A percentile compares a stretch with the other conserved stretches of the same genome.
These are phyloP conservation scores for Tryphoninae sp. DNA, from an alignment of 2,888 invertebrate species.

Conservation along the genomic window DNA sequence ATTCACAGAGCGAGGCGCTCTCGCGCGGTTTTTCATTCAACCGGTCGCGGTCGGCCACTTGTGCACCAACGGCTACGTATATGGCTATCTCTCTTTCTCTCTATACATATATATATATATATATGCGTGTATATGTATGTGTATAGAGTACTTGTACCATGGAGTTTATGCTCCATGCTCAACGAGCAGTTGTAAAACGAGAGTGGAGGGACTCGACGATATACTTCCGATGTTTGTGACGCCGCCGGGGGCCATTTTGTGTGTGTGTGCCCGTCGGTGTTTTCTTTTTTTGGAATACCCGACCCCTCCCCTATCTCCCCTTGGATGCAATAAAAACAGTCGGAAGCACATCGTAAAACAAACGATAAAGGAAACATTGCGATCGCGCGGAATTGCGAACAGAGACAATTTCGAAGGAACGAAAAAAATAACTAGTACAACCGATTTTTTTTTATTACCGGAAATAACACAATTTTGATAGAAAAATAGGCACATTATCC, in stretches of 20 bases:
- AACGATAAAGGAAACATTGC: constrained; percentile 5
- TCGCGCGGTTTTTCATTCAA: constrained; percentile 52
- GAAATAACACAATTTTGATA: too few relatives aligned
- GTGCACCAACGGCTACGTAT: constrained; percentile 22
- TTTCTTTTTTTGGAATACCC: background rate
- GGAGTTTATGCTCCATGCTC: constrained; percentile 7
- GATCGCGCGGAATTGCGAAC: background rate
- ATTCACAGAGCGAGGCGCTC: constrained; percentile 36
- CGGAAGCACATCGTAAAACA: constrained; percentile 20
- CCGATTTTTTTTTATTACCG: background rate
- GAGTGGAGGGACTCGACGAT: constrained; percentile 1
- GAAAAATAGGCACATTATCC: too few relatives aligned
- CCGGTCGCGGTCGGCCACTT: constrained; percentile 51
- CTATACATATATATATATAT: background rate
- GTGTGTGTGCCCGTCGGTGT: background rate
- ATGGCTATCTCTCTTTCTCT: constrained; percentile 3
- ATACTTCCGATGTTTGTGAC: background rate
- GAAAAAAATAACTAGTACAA: background rate
- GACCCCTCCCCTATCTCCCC: too few relatives aligned
- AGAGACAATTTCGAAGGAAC: background rate
- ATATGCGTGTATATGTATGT: background rate
- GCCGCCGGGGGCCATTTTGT: background rate
- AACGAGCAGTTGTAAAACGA: constrained; percentile 33
- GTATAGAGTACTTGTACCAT: constrained; percentile 1
- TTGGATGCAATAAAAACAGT: constrained; percentile 19